Evolutionary conservation across 2,113 vertebrate species (phyloP), one percentile per base, ranked within the genome.

Genomic region (Melanerpes aurifrons): DNA sequence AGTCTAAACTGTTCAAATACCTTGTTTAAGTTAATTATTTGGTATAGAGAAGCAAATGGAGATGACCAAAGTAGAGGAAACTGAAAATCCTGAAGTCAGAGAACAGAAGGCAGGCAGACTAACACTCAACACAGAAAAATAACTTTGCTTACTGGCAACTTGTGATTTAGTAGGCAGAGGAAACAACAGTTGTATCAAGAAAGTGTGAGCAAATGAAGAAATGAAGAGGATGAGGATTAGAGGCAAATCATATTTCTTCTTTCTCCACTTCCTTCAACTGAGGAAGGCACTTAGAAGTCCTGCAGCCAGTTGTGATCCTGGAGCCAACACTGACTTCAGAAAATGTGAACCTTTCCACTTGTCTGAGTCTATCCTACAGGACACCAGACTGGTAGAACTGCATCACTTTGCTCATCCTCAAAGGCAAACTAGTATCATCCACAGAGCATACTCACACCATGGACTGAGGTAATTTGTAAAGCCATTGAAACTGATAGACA

Each of bases 121-220:
- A 82, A 63, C 54, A 59, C n/a, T 15, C 4, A 13, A 80, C 29
- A 53, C 15, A 53, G 7, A 35, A 76, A 82, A 74, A 69, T 20
- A 77, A 64, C 16, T 89, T 87, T 95, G 72, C 94, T 92, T 93
- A 75, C 59, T 69, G 28, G 28, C 35, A 22, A 26, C 14, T 76
- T 85, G 67, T 79, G 71, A 84, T 85, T 80, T 85, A 76, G 43
- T 72, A 64, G 32, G 73, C 73, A 92, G 37, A 58, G 57, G 24
- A 88, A 90, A 80, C 26, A 93, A 56, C 61, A 93, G 18, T 53
- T 86, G 64, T 90, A 35, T 35, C 72, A 88, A 92, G 61, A 67
- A 94, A 92, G 40, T 58, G 73, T 73, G 64, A 63, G 73, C 43
- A 92, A 66, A 24, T 74, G 35, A 67, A 72, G 17, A 31, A 57